Evolutionary conservation across 2,888 invertebrate genomes (phyloP), one percentile per base, ranked within the genome.

Genomic region (Parthenolecanium corni): DNA sequence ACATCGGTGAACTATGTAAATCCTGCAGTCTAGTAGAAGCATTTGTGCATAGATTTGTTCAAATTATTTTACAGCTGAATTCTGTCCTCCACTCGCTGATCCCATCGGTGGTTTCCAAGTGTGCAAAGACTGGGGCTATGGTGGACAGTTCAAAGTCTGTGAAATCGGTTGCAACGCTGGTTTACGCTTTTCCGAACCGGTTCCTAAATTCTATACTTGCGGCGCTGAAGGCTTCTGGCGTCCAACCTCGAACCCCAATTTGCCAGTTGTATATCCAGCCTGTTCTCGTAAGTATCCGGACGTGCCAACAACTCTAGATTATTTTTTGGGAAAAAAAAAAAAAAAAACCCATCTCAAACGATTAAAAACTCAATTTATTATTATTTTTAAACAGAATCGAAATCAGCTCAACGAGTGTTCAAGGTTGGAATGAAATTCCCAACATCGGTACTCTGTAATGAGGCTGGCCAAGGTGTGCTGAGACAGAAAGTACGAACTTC

Each of bases 151-250:
- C 75, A 93, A 93, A 76, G 89, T 94, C 1, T 96, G 95, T 73
- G 91, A 92, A 74, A 92, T 93, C 65, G 80, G 83, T 52, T 93
- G 93, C 70, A 87, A 89, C 68, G 75, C 82, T 64, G 89, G 90
- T n/a, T 76, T 91, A 5, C 79, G 87, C 68, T 97, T 97, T 78
- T 92, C 94, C 0, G 88, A 91, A 72, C 82, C 84, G 64, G 89
- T 94, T n/a, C 94, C 96, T 1, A 87, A 89, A 68, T 96, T 96
- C 79, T 97, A 94, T 74, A 92, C 92, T 1, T 97, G 97, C 72
- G 95, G 94, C n/a, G 89, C 89, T 61, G 95, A 96, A 82, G 97
- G 96, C 44, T 89, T 92, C 75, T 97, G 96, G 97, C 80, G 93
- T 69, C 95, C 95, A 56, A 90, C 89, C 1, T 78, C 76, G 40